phyloP scores from a whole-genome alignment of 2,113 vertebrate species.

The Boleophthalmus pectinirostris region DNA sequence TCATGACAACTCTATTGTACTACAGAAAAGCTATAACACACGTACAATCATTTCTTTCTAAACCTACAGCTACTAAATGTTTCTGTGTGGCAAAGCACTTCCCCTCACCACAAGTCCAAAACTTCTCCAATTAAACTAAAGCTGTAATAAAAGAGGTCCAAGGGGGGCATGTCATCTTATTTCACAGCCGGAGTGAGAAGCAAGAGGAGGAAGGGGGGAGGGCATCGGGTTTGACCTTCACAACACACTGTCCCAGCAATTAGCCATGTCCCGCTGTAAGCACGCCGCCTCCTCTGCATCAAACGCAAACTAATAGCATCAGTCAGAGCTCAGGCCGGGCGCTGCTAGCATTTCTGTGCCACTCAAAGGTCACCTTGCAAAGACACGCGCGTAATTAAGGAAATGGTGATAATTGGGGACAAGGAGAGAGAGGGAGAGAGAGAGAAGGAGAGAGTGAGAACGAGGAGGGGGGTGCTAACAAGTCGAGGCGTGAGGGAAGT shows the following conservation, averaged over 20 bases:
- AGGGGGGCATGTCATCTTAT: constrained; percentile 44
- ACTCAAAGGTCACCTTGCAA: constrained; percentile 75
- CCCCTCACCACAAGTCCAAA: constrained; percentile 45
- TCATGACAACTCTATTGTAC: too few relatives aligned
- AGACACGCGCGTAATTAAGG: constrained; percentile 72
- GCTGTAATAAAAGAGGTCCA: constrained; percentile 38
- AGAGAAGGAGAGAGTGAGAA: constrained; percentile 43
- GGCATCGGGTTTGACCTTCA: constrained; percentile 68
- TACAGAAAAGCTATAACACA: constrained; percentile 26
- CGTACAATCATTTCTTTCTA: constrained; percentile 61
- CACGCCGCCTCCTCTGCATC: constrained; percentile 52
- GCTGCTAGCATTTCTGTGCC: constrained; percentile 67
- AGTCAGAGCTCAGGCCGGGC: constrained; percentile 51
- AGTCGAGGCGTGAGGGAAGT: constrained; percentile 31
- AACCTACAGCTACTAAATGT: constrained; percentile 14
- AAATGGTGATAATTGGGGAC: constrained; percentile 72
- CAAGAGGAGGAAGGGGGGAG: constrained; percentile 16
- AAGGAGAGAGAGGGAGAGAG: constrained; percentile 47
- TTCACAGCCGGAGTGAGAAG: constrained; percentile 35
- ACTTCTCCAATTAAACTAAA: constrained; percentile 63
- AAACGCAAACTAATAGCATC: constrained; percentile 66
- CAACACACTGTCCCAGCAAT: constrained; percentile 68
- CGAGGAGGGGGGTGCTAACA: constrained; percentile 44
- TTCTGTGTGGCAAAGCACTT: constrained; percentile 20
- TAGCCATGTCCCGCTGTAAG: constrained; percentile 66